Conservation (phyloP, 2,888 invertebrate genomes). For the Cetonia aurata region DNA sequence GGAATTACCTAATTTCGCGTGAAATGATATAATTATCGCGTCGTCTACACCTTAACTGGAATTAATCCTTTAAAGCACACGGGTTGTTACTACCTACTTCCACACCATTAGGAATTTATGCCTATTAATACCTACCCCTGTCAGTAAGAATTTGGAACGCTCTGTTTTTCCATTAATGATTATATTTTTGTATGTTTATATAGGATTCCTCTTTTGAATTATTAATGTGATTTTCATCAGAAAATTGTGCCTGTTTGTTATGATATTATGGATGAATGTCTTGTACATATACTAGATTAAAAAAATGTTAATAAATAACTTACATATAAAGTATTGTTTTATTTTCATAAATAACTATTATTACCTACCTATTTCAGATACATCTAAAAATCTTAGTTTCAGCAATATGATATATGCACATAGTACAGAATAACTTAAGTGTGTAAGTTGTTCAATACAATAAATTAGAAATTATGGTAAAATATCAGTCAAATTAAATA, state of each 20-base stretch:
- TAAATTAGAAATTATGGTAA: too few relatives aligned
- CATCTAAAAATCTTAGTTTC: too few relatives aligned
- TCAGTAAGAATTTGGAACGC: conserved; percentile 10
- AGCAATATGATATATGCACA: too few relatives aligned
- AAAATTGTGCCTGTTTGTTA: conserved; percentile 48
- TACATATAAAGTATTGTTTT: conserved; percentile 29
- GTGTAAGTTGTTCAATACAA: too few relatives aligned
- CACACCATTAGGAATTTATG: conserved; percentile 24
- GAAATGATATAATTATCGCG: conserved; percentile 16
- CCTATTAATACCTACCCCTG: neutral
- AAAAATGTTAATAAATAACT: conserved; percentile 58
- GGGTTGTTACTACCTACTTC: neutral
- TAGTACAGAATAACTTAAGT: too few relatives aligned
- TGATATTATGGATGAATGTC: conserved; percentile 59
- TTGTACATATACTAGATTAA: conserved; percentile 64
- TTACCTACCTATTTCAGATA: too few relatives aligned
- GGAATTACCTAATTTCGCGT: conserved; percentile 4
- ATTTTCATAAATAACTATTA: conserved; percentile 1
- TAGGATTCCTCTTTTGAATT: conserved; percentile 24
- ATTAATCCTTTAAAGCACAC: neutral
- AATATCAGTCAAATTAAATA: too few relatives aligned
- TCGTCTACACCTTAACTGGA: conserved; percentile 1
- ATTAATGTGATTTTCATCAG: conserved; percentile 46
- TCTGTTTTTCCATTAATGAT: conserved; percentile 16
- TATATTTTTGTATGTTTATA: conserved; percentile 28